phyloP scores from a whole-genome alignment of 2,888 invertebrate species.

The Ctena decussata region DNA sequence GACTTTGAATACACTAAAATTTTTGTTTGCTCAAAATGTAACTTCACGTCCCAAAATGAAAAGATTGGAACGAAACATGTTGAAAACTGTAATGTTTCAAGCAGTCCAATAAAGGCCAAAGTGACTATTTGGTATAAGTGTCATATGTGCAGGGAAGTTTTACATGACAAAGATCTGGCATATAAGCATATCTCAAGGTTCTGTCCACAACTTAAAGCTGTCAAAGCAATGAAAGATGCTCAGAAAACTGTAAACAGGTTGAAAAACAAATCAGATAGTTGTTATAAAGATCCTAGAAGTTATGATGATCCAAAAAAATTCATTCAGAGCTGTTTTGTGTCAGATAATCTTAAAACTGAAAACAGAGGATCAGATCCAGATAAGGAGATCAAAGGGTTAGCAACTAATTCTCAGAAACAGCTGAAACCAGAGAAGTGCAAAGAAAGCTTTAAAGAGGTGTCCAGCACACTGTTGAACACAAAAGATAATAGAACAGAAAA shows the following conservation, averaged over 20 bases:
- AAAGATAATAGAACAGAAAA: no score
- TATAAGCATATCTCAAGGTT: constrained; percentile 46
- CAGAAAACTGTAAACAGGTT: constrained; percentile 6
- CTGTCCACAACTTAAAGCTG: constrained; percentile 53
- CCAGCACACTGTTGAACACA: no score
- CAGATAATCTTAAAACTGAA: background rate
- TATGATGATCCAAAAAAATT: background rate
- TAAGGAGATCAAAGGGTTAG: no score
- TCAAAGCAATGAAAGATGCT: constrained; percentile 31
- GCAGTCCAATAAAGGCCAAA: constrained; percentile 29
- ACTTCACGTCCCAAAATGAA: constrained; percentile 45
- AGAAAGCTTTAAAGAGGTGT: no score
- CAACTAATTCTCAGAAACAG: no score
- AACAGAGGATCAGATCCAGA: no score
- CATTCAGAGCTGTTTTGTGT: background rate
- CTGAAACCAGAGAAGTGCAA: no score
- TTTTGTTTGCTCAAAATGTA: constrained; percentile 56
- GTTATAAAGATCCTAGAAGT: background rate
- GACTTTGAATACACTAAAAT: constrained; percentile 41
- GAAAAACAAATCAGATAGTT: background rate
- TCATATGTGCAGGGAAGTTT: constrained; percentile 57
- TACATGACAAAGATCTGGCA: constrained; percentile 43
- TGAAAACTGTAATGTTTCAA: constrained; percentile 33
- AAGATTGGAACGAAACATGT: constrained; percentile 47
- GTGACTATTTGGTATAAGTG: constrained; percentile 42